Conservation (phyloP, 2,113 vertebrate genomes). For the Ophiodon elongatus region DNA sequence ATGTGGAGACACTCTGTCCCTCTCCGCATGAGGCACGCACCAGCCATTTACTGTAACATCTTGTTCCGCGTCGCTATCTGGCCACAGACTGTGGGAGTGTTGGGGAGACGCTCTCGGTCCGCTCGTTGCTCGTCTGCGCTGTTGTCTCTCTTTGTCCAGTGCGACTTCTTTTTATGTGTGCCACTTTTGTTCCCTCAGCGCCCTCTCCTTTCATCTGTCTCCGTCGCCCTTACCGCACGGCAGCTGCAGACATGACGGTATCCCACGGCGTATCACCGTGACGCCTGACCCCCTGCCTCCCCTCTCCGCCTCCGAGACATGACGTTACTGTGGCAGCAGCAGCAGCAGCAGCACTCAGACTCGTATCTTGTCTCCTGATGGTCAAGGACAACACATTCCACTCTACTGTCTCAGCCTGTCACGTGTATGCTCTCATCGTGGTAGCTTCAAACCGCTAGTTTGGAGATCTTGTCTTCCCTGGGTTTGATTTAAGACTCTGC, state of each 20-base stretch:
- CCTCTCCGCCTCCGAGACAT: conserved; percentile 57
- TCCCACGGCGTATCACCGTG: conserved; percentile 52
- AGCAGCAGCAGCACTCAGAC: conserved; percentile 56
- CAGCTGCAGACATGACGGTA: conserved; percentile 80
- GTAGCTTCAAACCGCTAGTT: background rate
- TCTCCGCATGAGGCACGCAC: conserved; percentile 39
- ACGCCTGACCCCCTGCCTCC: conserved; percentile 73
- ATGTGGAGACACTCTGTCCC: conserved; percentile 63
- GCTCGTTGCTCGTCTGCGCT: conserved; percentile 22
- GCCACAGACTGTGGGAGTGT: conserved; percentile 31
- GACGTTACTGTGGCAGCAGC: conserved; percentile 54
- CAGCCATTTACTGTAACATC: conserved; percentile 55
- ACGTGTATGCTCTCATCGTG: conserved; percentile 36
- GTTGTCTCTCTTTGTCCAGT: conserved; percentile 21
- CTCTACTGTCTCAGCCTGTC: conserved; percentile 36
- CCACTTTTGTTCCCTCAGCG: conserved; percentile 41
- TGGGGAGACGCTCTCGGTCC: conserved; percentile 28
- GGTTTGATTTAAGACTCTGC: conserved; percentile 21
- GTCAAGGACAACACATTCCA: conserved; percentile 47
- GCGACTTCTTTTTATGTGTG: conserved; percentile 22
- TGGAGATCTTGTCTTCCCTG: background rate
- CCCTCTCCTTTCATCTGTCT: conserved; percentile 57
- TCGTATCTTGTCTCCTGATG: conserved; percentile 44
- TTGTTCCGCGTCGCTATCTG: conserved; percentile 44
- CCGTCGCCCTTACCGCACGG: conserved; percentile 48